Evolutionary conservation across 2,888 invertebrate genomes (phyloP).

Genomic region (Pheosia gnoma): DNA sequence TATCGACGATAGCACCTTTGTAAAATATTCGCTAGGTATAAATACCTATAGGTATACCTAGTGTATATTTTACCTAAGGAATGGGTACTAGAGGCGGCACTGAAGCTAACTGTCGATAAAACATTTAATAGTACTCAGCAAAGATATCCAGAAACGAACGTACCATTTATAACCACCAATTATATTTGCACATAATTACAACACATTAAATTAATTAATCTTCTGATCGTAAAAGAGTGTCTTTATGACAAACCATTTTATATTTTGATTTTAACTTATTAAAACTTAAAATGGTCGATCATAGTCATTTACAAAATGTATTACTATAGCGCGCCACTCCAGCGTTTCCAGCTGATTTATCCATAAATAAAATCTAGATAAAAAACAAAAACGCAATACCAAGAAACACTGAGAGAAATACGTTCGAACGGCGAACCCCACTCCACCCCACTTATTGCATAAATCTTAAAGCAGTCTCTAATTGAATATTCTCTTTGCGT

Average conservation of each 20-base stretch:
- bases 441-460: conserved; percentile 45
- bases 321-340: conserved; percentile 6
- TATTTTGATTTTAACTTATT: no score
- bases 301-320: no score
- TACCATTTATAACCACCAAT: conserved; percentile 49
- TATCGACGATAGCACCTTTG: conserved; percentile 20
- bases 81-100: conserved; percentile 37
- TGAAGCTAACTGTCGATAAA: conserved; percentile 58
- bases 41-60: no score
- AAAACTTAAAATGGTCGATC: no score
- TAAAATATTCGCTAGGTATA: conserved; percentile 52
- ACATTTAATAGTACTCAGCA: conserved; percentile 51
- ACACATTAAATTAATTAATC: conserved; percentile 17
- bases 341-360: conserved; percentile 6
- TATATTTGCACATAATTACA: conserved; percentile 37
- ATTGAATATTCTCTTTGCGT: conserved; percentile 82
- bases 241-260: no score
- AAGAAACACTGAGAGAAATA: conserved; percentile 48
- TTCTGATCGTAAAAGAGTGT: neutral
- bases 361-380: conserved; percentile 28
- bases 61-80: no score
- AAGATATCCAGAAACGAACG: conserved; percentile 56
- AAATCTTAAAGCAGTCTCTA: conserved; percentile 75
- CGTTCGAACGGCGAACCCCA: conserved; percentile 50
- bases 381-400: conserved; percentile 20